A percentile compares a stretch with the other conserved stretches of the same genome.
Evolutionary conservation across 2,888 invertebrate genomes (phyloP).

Genomic region (Hermodice carunculata): DNA sequence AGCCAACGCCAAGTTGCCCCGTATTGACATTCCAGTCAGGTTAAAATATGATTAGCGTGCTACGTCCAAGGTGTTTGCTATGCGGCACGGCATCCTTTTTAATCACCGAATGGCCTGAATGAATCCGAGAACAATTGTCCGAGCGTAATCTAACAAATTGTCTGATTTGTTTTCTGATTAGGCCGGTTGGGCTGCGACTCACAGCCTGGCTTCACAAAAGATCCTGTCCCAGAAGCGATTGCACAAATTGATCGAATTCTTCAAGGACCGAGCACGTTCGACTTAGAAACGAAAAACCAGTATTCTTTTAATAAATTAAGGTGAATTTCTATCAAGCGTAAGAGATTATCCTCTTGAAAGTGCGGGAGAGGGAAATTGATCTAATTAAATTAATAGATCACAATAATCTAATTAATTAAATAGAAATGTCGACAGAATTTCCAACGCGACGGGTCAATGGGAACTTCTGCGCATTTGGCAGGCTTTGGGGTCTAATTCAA

Average conservation of each 20-base stretch:
- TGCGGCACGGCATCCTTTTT: not conserved
- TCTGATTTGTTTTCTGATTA: slow-evolving; percentile 17
- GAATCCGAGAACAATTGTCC: not conserved
- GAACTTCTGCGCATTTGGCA: no score
- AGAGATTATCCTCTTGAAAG: not conserved
- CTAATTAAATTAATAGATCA: slow-evolving; percentile 7
- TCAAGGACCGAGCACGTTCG: no score
- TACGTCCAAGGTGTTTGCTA: not conserved
- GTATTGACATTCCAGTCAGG: no score
- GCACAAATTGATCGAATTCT: no score
- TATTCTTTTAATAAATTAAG: not conserved
- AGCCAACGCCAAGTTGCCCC: no score
- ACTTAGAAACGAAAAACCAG: not conserved
- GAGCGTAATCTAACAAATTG: not conserved
- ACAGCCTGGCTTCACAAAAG: not conserved
- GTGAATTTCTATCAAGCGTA: not conserved
- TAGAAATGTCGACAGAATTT: not conserved
- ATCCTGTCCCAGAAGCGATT: no score
- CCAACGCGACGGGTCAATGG: not conserved
- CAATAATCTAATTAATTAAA: slow-evolving; percentile 14
- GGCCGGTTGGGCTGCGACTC: not conserved
- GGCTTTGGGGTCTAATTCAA: no score
- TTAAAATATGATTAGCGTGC: no score
- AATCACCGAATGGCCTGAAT: not conserved
- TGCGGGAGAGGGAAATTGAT: not conserved